Evolutionary conservation across 2,113 vertebrate genomes (phyloP).

Genomic region (Brachyhypopomus gauderio): DNA sequence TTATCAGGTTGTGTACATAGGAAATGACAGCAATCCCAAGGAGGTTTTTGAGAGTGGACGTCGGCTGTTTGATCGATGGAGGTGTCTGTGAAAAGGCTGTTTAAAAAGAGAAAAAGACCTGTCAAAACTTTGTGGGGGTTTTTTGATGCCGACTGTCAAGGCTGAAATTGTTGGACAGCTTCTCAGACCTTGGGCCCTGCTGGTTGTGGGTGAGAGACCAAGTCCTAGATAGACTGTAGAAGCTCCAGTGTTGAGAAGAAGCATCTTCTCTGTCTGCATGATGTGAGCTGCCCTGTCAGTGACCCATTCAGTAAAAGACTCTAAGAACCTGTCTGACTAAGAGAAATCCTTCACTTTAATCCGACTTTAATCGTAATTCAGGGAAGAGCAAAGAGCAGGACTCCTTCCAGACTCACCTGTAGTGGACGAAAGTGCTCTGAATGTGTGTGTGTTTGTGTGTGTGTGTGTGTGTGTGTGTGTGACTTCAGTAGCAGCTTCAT

Average conservation of each 20-base stretch:
- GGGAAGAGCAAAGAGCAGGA: background rate
- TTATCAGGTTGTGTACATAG: too few species aligned
- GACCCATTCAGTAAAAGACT: background rate
- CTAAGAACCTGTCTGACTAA: conserved; percentile 5
- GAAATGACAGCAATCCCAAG: too few species aligned
- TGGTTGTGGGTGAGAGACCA: background rate
- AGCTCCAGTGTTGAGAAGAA: too few species aligned
- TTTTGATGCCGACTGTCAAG: background rate
- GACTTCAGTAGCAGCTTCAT: background rate
- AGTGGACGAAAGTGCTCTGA: background rate
- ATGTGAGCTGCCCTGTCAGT: background rate
- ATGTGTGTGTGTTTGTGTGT: background rate
- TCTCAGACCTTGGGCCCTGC: background rate
- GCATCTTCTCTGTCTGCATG: too few species aligned
- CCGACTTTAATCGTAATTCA: background rate
- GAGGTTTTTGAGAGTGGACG: background rate
- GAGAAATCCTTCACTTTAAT: conserved; percentile 11
- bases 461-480: background rate
- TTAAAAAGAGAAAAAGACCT: background rate
- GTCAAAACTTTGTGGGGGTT: background rate
- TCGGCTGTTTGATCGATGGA: background rate
- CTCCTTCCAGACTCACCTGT: background rate
- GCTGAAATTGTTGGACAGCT: background rate
- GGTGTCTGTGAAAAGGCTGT: background rate
- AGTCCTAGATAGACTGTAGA: too few species aligned